Conservation (phyloP, 2,797 vertebrate species). For the Oceanodroma leucorhoa region DNA sequence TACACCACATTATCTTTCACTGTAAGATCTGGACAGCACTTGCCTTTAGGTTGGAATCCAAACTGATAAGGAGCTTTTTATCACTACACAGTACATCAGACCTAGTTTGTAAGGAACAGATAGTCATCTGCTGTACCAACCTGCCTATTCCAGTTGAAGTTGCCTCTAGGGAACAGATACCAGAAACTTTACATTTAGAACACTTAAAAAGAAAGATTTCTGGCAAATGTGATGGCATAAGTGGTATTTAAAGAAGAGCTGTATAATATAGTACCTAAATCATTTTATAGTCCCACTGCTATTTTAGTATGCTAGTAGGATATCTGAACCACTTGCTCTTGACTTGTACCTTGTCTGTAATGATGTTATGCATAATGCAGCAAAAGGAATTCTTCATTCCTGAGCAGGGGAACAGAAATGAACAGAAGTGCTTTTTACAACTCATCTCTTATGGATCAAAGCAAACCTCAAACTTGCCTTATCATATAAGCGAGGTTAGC, state of each 20-base stretch:
- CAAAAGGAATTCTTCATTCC: conserved; percentile 71
- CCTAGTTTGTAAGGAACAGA: conserved; percentile 14
- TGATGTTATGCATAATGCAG: conserved; percentile 77
- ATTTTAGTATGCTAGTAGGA: conserved; percentile 61
- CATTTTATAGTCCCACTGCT: conserved; percentile 50
- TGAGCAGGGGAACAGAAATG: conserved; percentile 52
- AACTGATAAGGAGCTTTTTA: conserved; percentile 74
- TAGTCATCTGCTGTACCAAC: conserved; percentile 64
- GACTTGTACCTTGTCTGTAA: conserved; percentile 67
- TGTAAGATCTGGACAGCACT: conserved; percentile 67
- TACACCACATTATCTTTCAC: conserved; percentile 65
- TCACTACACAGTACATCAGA: conserved; percentile 46
- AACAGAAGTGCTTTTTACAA: conserved; percentile 55
- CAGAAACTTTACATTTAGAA: conserved; percentile 60
- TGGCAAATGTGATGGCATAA: conserved; percentile 44
- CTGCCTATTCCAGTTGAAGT: conserved; percentile 52
- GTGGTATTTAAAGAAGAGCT: conserved; percentile 60
- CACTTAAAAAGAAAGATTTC: conserved; percentile 59
- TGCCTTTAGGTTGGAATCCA: conserved; percentile 70
- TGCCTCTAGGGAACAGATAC: conserved; percentile 65
- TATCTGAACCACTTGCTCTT: conserved; percentile 61
- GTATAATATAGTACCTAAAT: conserved; percentile 63
- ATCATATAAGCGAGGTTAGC: conserved; percentile 20
- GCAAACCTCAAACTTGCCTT: conserved; percentile 41
- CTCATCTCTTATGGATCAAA: conserved; percentile 72